Percentiles rank a stretch among this genome's conserved stretches.
Evolutionary conservation across 1,140 invertebrate species (phyloP).

Genomic region (Gryon sp.): DNA sequence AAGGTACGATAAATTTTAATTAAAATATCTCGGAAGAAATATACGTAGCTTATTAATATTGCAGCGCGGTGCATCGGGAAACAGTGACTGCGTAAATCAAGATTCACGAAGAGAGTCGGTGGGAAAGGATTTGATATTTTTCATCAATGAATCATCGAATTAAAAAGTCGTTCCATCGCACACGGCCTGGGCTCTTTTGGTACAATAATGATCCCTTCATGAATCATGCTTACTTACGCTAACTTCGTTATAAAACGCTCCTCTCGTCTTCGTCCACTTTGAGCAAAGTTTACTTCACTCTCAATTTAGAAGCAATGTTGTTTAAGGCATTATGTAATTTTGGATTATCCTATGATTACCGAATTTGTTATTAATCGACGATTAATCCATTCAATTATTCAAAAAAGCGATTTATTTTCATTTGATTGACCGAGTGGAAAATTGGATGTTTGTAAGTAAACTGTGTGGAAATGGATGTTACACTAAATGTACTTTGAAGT

Average conservation of each 20-base stretch:
- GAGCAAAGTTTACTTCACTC: slow-evolving; percentile 53
- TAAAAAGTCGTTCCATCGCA: slow-evolving; percentile 42
- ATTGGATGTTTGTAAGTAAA: slow-evolving; percentile 7
- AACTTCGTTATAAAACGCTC: slow-evolving; percentile 56
- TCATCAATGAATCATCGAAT: slow-evolving; percentile 57
- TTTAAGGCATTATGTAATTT: slow-evolving; percentile 54
- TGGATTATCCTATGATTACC: slow-evolving; percentile 47
- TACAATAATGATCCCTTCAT: slow-evolving; percentile 61
- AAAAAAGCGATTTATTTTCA: slow-evolving; percentile 13
- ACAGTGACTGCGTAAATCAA: slow-evolving; percentile 43
- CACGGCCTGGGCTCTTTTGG: slow-evolving; percentile 26
- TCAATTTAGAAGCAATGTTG: slow-evolving; percentile 47
- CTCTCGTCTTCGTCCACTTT: slow-evolving; percentile 41
- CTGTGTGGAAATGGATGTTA: no score
- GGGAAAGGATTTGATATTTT: slow-evolving; percentile 34
- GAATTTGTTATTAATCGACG: slow-evolving; percentile 43
- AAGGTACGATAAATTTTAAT: slow-evolving; percentile 43
- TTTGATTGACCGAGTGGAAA: slow-evolving; percentile 4
- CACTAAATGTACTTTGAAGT: no score
- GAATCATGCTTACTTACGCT: slow-evolving; percentile 57
- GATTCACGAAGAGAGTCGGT: not conserved
- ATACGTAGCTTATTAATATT: slow-evolving; percentile 45
- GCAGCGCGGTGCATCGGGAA: no score
- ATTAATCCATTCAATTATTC: slow-evolving; percentile 19
- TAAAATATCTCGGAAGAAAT: slow-evolving; percentile 42